Evolutionary conservation across 1,140 invertebrate genomes (phyloP), one percentile per base, ranked within the genome.

Genomic region (Sycobia sp.): DNA sequence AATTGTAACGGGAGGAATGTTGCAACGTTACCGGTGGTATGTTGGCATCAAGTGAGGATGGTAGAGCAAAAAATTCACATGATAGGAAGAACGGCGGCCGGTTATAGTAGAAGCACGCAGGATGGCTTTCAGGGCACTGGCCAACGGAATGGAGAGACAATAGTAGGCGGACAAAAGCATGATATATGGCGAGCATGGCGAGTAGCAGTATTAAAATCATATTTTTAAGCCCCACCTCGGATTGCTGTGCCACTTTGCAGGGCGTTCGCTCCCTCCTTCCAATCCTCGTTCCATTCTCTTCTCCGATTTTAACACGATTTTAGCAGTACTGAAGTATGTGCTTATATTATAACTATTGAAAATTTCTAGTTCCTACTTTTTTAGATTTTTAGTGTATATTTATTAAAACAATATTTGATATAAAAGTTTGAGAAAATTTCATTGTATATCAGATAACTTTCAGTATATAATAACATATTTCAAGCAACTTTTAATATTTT

Each of bases 141-240:
- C 67, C 61, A 70, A 57, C 69, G n/a, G n/a, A n/a, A n/a, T n/a
- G 62, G 56, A 74, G 75, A 79, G 76, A 79, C 77, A 79, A 79
- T 79, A 68, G 77, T 77, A 75, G 72, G 74, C 72, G 74, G 75
- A 79, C 77, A 79, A 79, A 79, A 77, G 76, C 77, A 66, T 79
- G 77, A 79, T 78, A 77, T 79, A 79, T 70, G 76, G 69, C 70
- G 67, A 72, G 62, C 67, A 66, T 57, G 67, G 69, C 72, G 72
- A 76, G 27, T 27, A 72, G 71, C 64, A 72, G 77, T 79, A 79
- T 79, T 79, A 79, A 79, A 79, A 79, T 79, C 77, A 79, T 79
- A 79, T 77, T 79, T 79, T 79, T 77, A 79, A 78, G 67, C 73
- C 65, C 66, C 60, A 60, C 50, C 69, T 69, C 51, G 44, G 54